Base-by-base conservation (phyloP, 2,797 vertebrate species). In the Ataeniobius toweri region DNA sequence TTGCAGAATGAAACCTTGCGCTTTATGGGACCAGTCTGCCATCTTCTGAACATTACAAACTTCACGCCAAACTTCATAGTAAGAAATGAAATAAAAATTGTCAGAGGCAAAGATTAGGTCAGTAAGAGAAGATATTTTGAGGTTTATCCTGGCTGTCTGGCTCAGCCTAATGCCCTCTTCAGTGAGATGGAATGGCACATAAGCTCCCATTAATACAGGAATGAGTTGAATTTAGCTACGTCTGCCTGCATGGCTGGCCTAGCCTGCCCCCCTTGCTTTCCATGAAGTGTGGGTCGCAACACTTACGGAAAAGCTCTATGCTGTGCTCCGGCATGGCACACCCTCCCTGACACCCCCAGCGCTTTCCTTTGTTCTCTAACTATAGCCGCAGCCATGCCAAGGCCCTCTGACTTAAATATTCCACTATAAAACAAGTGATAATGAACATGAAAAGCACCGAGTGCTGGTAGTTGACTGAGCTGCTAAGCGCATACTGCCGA, bases 131-230 rank as follows among this genome's bases (percentile, higher is more conserved):
- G 93, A 92, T 94, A 94, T 95, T 94, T 95, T 91, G 91, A 93
- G 94, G 93, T 89, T 89, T 87, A 94, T 94, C 93, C 89, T 92
- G 88, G 85, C 90, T 91, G 93, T 93, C 93, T 93, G 91, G 89
- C 88, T 89, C 84, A 76, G 87, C 80, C 90, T 95, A 93, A 94
- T 94, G 93, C 93, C 90, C 92, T 86, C 90, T 91, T 90, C 91
- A 92, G 89, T 92, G 92, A 94, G 92, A 86, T 90, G 92, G 94
- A 94, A 94, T 94, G 89, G 89, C 90, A 92, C 90, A 92, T 95
- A 95, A 95, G 94, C 94, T 92, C 92, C 93, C 93, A 94, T 95
- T 95, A 95, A 95, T 95, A 95, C 94, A 93, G 93, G 94, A 95
- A 95, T 95, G 94, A 94, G 94, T 95, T 95, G 94, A 94, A 95